Evolutionary conservation across 1,140 invertebrate genomes (phyloP).

Genomic region (Protaetia brevitarsis): DNA sequence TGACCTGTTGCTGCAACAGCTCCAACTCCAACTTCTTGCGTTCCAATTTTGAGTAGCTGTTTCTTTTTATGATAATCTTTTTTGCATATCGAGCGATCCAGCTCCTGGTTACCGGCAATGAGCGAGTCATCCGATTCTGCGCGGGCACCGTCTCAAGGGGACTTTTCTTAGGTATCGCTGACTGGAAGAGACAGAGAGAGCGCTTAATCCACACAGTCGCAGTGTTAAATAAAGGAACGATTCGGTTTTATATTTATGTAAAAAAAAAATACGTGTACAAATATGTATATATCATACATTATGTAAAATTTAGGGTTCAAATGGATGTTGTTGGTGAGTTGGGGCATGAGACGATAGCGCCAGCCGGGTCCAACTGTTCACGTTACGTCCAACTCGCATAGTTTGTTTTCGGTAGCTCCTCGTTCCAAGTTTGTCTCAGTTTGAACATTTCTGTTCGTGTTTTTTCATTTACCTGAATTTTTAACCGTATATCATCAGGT

Average conservation of each 20-base stretch:
- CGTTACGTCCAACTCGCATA: slow-evolving; percentile 90
- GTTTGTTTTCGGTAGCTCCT: slow-evolving; percentile 83
- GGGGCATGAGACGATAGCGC: slow-evolving; percentile 82
- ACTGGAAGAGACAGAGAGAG: slow-evolving; percentile 20
- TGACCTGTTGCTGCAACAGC: slow-evolving; percentile 74
- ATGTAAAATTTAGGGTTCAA: slow-evolving; percentile 91
- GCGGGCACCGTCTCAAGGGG: neutral
- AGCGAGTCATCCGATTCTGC: slow-evolving; percentile 27
- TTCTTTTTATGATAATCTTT: slow-evolving; percentile 76
- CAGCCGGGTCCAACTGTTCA: slow-evolving; percentile 88
- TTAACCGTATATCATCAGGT: no score
- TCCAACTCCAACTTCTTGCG: slow-evolving; percentile 84
- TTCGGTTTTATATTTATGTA: neutral
- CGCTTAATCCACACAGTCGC: slow-evolving; percentile 8
- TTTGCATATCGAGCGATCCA: slow-evolving; percentile 63
- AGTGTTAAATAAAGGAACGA: slow-evolving; percentile 9
- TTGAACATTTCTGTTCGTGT: slow-evolving; percentile 89
- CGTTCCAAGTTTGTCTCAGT: slow-evolving; percentile 91
- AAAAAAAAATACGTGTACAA: neutral
- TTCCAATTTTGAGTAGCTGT: slow-evolving; percentile 77
- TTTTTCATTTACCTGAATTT: slow-evolving; percentile 94
- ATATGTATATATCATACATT: slow-evolving; percentile 23
- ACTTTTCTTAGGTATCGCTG: slow-evolving; percentile 20
- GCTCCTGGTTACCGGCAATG: slow-evolving; percentile 37
- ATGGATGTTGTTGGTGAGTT: slow-evolving; percentile 75